Conservation (phyloP, 1,140 invertebrate genomes). For the Drosophila saltans region DNA sequence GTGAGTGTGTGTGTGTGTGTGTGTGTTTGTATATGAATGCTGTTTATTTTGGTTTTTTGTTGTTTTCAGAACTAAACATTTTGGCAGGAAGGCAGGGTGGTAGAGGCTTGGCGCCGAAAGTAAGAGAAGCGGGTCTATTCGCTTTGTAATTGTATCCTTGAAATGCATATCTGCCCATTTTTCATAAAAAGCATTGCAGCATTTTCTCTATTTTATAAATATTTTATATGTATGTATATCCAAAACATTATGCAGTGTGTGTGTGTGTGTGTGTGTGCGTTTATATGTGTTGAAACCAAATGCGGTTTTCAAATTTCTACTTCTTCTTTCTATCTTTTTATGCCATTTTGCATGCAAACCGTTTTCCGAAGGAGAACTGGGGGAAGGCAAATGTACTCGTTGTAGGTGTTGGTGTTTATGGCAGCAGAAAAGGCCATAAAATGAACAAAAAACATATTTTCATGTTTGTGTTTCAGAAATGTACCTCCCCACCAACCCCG, state of each 20-base stretch:
- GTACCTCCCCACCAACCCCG: neutral
- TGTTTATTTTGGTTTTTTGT: neutral
- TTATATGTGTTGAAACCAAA: conserved; percentile 58
- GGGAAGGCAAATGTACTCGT: neutral
- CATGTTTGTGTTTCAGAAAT: conserved; percentile 9
- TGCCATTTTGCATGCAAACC: conserved; percentile 50
- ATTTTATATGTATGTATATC: conserved; percentile 50
- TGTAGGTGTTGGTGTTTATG: conserved; percentile 67
- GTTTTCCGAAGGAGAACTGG: neutral
- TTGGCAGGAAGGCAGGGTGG: conserved; percentile 4
- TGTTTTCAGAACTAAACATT: conserved; percentile 10
- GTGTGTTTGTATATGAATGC: conserved; percentile 9
- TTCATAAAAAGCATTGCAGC: conserved; percentile 62
- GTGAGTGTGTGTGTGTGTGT: conserved; percentile 22
- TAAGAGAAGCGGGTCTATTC: neutral
- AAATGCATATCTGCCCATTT: conserved; percentile 73
- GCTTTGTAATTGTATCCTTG: conserved; percentile 76
- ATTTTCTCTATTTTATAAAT: conserved; percentile 54
- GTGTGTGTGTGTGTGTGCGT: neutral
- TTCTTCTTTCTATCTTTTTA: conserved; percentile 35
- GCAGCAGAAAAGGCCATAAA: conserved; percentile 79
- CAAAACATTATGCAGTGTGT: conserved; percentile 47
- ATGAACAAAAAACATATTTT: conserved; percentile 76
- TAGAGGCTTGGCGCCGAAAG: neutral
- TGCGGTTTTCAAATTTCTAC: conserved; percentile 72